A percentile compares a stretch with the other conserved stretches of the same genome.
Conservation (phyloP, 2,888 invertebrate genomes). For the Latrodectus elegans region DNA sequence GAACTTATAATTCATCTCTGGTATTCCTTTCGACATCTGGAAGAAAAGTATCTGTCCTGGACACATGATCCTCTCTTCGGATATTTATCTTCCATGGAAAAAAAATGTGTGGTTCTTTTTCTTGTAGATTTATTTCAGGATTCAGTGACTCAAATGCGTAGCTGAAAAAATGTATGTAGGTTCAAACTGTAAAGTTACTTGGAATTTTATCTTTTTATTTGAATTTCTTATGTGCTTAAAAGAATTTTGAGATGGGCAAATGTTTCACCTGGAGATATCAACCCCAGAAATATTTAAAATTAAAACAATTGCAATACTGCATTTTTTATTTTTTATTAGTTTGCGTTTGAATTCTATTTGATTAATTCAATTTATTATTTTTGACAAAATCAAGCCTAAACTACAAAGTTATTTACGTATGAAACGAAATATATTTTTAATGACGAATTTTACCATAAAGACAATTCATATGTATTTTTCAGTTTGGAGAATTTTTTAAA, state of each 20-base stretch:
- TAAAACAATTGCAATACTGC: no score
- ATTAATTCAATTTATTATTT: no score
- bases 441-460: no score
- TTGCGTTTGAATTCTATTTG: no score
- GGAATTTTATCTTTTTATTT: background rate
- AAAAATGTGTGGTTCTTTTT: background rate
- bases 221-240: background rate
- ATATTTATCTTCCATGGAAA: background rate
- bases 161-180: background rate
- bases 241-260: background rate
- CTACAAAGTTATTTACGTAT: no score
- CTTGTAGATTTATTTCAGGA: background rate
- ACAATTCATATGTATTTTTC: no score
- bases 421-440: no score
- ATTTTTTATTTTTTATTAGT: no score
- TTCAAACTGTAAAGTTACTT: background rate
- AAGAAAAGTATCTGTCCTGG: background rate
- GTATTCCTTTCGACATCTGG: background rate
- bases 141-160: background rate
- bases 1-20: background rate
- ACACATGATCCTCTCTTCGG: background rate
- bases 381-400: no score
- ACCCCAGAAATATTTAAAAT: no score
- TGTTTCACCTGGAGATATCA: no score
- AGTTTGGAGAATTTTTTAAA: no score